These are phyloP conservation scores for Hoplias malabaricus DNA, from an alignment of 2,113 vertebrate genomes.

Conservation along the genomic window DNA sequence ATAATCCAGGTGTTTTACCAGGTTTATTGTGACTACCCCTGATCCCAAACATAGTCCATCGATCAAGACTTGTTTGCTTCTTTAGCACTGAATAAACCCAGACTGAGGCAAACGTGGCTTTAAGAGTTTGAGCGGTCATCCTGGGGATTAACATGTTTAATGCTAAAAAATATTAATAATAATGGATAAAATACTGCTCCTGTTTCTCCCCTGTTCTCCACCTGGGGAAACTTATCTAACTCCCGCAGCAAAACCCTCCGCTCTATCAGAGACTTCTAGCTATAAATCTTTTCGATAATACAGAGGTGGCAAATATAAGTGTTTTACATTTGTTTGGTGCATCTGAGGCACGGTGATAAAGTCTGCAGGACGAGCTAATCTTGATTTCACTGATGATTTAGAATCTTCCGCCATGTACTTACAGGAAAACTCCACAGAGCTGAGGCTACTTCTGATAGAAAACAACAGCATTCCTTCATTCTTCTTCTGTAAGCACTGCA, in stretches of 20 bases:
- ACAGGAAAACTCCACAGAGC: neutral
- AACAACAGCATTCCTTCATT: too few relatives aligned
- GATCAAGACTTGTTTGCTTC: too few relatives aligned
- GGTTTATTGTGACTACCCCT: too few relatives aligned
- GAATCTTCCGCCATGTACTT: neutral
- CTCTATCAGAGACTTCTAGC: neutral
- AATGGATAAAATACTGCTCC: neutral
- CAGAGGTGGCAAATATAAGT: slow-evolving; percentile 10
- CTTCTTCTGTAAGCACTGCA: too few relatives aligned
- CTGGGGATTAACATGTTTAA: too few relatives aligned
- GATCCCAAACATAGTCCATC: too few relatives aligned
- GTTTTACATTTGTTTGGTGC: slow-evolving; percentile 19
- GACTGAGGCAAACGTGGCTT: too few relatives aligned
- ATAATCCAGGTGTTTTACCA: too few relatives aligned
- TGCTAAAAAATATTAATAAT: too few relatives aligned
- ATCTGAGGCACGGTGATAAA: slow-evolving; percentile 5
- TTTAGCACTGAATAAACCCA: too few relatives aligned
- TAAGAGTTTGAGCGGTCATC: too few relatives aligned
- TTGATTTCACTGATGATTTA: slow-evolving; percentile 30
- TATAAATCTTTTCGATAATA: slow-evolving; percentile 24
- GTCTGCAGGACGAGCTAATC: neutral
- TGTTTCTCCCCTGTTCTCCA: neutral
- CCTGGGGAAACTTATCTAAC: slow-evolving; percentile 13
- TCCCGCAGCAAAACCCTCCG: slow-evolving; percentile 5
- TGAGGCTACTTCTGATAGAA: neutral